Evolutionary conservation across 2,113 vertebrate species (phyloP).

Genomic region (Prolemur simus): DNA sequence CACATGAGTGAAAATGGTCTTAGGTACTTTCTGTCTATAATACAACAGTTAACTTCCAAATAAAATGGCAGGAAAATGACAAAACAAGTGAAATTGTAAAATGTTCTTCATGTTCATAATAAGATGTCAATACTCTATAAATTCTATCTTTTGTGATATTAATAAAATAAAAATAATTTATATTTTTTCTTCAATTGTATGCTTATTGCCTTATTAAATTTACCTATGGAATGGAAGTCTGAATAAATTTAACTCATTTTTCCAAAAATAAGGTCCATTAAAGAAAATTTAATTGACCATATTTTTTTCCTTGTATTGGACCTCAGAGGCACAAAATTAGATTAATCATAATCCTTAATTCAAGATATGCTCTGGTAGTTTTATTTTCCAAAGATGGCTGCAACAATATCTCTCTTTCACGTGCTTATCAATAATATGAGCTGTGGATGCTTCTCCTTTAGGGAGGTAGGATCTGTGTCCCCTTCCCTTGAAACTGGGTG

Average conservation of each 20-base stretch:
- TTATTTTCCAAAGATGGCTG: background rate
- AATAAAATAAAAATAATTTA: conserved; percentile 23
- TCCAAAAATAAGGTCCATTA: conserved; percentile 24
- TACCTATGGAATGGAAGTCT: background rate
- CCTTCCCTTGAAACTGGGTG: background rate
- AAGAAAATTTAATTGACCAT: background rate
- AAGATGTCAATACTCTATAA: conserved; percentile 6
- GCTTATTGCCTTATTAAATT: conserved; percentile 30
- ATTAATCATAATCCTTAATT: conserved; percentile 14
- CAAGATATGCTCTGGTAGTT: background rate
- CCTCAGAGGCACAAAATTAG: background rate
- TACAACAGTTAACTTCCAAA: conserved; percentile 24
- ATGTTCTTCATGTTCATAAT: conserved; percentile 25
- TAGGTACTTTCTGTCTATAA: conserved; percentile 11
- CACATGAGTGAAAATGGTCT: background rate
- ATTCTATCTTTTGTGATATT: conserved; percentile 23
- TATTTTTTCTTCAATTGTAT: conserved; percentile 34
- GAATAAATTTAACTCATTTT: background rate
- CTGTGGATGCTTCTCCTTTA: background rate
- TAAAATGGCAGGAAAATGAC: conserved; percentile 29
- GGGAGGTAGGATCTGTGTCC: background rate
- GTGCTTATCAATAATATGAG: background rate
- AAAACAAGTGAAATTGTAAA: conserved; percentile 43
- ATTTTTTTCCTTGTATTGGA: background rate
- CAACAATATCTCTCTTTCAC: background rate